Conservation (phyloP, 1,140 invertebrate species). For the Lasioglossum albipes region DNA sequence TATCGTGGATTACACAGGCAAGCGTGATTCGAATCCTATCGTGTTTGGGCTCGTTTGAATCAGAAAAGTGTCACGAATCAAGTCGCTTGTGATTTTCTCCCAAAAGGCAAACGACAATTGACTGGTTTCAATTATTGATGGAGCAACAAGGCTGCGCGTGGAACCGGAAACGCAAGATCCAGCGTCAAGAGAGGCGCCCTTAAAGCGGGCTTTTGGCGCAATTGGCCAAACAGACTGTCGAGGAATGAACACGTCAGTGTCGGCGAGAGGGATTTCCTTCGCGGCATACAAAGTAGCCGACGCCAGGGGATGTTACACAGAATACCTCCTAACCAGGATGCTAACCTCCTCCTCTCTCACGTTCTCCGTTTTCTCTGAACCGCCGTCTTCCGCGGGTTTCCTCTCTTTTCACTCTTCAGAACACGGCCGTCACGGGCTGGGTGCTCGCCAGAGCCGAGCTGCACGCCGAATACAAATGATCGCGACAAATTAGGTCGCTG, state of each 20-base stretch:
- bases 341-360: constrained; percentile 4
- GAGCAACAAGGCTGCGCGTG: neutral
- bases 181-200: neutral
- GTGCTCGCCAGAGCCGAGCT: constrained; percentile 53
- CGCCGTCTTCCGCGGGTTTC: constrained; percentile 12
- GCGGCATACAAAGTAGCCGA: constrained; percentile 65
- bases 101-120: too few relatives aligned
- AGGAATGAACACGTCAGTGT: constrained; percentile 68
- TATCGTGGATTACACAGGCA: too few relatives aligned
- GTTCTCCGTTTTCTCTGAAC: neutral
- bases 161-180: neutral
- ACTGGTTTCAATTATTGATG: too few relatives aligned
- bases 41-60: too few relatives aligned
- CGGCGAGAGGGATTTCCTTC: constrained; percentile 36
- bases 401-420: constrained; percentile 25
- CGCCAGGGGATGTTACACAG: constrained; percentile 49
- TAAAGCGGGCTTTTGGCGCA: constrained; percentile 18
- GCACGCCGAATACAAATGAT: constrained; percentile 65
- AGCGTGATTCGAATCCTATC: too few relatives aligned
- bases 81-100: too few relatives aligned
- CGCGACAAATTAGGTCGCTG: constrained; percentile 64
- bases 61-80: too few relatives aligned
- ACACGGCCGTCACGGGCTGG: constrained; percentile 46
- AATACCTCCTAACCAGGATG: constrained; percentile 45
- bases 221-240: constrained; percentile 48